These are phyloP conservation scores for Eupsittula cactorum DNA, from an alignment of 2,113 vertebrate species.

Conservation along the genomic window DNA sequence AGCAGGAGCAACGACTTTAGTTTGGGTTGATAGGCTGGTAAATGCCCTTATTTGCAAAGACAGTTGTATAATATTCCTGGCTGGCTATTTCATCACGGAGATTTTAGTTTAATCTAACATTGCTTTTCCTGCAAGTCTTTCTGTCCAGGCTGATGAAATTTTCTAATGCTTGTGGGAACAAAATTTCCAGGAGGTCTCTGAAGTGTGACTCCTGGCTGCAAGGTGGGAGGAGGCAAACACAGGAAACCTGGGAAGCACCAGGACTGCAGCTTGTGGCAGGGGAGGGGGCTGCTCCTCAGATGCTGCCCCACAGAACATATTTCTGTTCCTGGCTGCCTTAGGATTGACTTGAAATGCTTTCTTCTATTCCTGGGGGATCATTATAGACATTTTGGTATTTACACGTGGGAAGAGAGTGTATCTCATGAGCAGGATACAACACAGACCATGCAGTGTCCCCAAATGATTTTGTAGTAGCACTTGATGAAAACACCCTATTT, in stretches of 20 bases:
- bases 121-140: neutral
- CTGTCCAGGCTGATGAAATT: neutral
- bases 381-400: neutral
- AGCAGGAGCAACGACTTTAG: neutral
- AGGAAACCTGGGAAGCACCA: accelerated
- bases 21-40: neutral
- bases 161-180: neutral
- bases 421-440: neutral
- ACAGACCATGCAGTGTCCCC: neutral
- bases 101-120: neutral
- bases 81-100: neutral
- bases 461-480: accelerated
- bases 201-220: accelerated
- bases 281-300: accelerated
- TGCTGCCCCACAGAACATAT: no score
- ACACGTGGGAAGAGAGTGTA: neutral
- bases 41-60: neutral
- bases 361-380: neutral
- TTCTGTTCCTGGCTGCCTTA: neutral
- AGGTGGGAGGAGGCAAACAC: neutral
- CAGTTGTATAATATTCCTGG: neutral
- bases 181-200: neutral
- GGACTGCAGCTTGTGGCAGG: neutral
- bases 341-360: accelerated
- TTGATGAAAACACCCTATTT: neutral